These are phyloP conservation scores for Malthinus seriepunctatus DNA, from an alignment of 2,888 invertebrate species.

Conservation along the genomic window DNA sequence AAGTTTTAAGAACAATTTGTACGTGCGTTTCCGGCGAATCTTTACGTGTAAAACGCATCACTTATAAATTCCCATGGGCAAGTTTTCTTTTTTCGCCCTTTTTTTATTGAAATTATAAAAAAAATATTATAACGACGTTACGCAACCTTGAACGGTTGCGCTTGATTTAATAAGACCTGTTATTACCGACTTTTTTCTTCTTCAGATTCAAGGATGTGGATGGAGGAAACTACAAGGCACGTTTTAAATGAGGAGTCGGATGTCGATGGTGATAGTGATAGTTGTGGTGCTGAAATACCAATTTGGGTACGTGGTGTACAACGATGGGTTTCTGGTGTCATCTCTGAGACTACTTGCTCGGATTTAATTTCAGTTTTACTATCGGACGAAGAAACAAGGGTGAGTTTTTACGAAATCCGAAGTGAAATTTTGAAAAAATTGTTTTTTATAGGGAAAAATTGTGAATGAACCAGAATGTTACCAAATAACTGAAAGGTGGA, in stretches of 20 bases:
- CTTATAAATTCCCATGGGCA: slow-evolving; percentile 36
- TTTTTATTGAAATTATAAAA: slow-evolving; percentile 3
- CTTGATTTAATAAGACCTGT: slow-evolving; percentile 3
- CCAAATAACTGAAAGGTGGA: slow-evolving; percentile 77
- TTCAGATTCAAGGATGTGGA: slow-evolving; percentile 43
- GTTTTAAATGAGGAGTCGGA: slow-evolving; percentile 39
- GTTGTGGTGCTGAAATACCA: slow-evolving; percentile 70
- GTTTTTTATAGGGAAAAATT: slow-evolving; percentile 45
- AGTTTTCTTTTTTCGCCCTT: slow-evolving; percentile 2
- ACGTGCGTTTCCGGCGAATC: slow-evolving; percentile 41
- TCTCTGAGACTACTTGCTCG: slow-evolving; percentile 75
- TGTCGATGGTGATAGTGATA: slow-evolving; percentile 58
- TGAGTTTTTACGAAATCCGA: slow-evolving; percentile 33
- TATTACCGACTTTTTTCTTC: background rate
- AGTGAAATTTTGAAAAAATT: background rate
- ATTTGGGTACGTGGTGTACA: slow-evolving; percentile 77
- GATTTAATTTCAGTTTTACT: slow-evolving; percentile 77
- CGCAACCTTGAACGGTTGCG: slow-evolving; percentile 11
- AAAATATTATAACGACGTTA: slow-evolving; percentile 1
- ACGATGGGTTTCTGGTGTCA: slow-evolving; percentile 80
- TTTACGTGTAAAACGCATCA: slow-evolving; percentile 35
- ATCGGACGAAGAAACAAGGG: slow-evolving; percentile 56
- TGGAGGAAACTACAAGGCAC: slow-evolving; percentile 41
- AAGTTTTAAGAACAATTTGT: slow-evolving; percentile 13
- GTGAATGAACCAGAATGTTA: slow-evolving; percentile 56